Evolutionary conservation across 2,113 vertebrate species (phyloP), one percentile per base, ranked within the genome.

Genomic region (Urocynchramus pylzowi): DNA sequence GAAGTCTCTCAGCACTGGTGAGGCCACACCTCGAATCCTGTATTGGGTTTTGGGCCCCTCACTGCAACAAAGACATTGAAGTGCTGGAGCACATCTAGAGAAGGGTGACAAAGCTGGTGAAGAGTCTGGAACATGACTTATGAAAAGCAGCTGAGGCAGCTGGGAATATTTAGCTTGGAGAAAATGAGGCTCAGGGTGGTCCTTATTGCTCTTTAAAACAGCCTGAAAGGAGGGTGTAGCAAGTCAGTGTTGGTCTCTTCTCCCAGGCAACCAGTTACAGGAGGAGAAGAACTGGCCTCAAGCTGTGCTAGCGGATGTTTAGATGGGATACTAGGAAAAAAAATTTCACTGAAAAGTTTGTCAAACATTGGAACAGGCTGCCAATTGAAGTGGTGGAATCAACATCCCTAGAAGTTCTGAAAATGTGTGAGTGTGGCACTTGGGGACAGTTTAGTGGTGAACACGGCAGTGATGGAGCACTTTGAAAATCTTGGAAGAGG

Each of bases 401-500:
- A 21, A 5, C 19, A 26, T 15, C 13, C 26, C 16, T 14, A 53
- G 16, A 74, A 59, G 7, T 19, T 10, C n/a, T 82, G 37, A 45
- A 52, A 45, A 45, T 11, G 2, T 39, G 12, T 53, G 39, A 45
- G 8, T 26, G 11, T 41, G 21, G 39, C 20, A 30, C 20, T 11
- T 45, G n/a, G 28, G 33, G 11, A 15, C 6, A 53, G 16, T 31
- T 47, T 26, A 52, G 23, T 39, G 13, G 3, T 39, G 33, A 39
- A 24, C 9, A 52, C 0, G 0, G 15, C 15, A 65, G 20, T 45
- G 16, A 11, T 52, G n/a, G 20, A 11, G 4, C 21, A 56, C 49
- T 11, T 41, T 21, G 19, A n/a, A 0, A 0, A 35, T 31, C n/a
- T 56, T 49, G 35, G 20, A 35, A 6, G 3, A 44, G 16, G 42